A percentile compares a stretch with the other conserved stretches of the same genome.
These are phyloP conservation scores for Kryphioiulus occultus DNA, from an alignment of 2,888 invertebrate genomes.

Conservation along the genomic window DNA sequence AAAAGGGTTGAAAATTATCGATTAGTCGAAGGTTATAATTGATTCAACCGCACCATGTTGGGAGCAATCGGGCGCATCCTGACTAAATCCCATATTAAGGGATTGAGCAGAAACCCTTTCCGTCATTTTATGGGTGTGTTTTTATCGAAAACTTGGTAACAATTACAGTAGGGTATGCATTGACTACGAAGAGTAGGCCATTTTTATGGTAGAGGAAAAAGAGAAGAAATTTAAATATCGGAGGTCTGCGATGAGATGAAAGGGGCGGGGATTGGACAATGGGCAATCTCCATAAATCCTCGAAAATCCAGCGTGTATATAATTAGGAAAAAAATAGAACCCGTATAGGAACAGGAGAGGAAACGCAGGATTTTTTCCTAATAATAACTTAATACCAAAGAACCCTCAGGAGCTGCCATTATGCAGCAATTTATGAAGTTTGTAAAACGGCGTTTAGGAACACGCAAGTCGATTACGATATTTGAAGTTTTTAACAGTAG, in stretches of 20 bases:
- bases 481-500: too few relatives aligned
- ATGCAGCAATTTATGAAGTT: not conserved
- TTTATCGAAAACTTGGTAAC: not conserved
- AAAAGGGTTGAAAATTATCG: not conserved
- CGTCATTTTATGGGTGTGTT: not conserved
- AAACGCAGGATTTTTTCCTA: not conserved
- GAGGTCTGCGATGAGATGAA: not conserved
- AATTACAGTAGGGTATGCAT: not conserved
- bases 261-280: not conserved
- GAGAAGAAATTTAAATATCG: conserved; percentile 14
- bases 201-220: not conserved
- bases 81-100: conserved; percentile 21
- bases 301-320: not conserved
- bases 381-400: not conserved
- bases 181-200: not conserved
- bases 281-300: conserved; percentile 17
- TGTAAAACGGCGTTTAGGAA: not conserved
- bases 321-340: not conserved
- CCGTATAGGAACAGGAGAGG: not conserved
- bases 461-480: too few relatives aligned
- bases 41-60: not conserved
- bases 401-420: not conserved
- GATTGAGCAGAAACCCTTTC: conserved; percentile 3
- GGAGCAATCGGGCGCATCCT: conserved; percentile 19
- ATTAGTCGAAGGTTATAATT: not conserved